A percentile compares a stretch with the other conserved stretches of the same genome.
These are phyloP conservation scores for Eupithecia dodoneata DNA, from an alignment of 2,888 invertebrate species.

Conservation along the genomic window DNA sequence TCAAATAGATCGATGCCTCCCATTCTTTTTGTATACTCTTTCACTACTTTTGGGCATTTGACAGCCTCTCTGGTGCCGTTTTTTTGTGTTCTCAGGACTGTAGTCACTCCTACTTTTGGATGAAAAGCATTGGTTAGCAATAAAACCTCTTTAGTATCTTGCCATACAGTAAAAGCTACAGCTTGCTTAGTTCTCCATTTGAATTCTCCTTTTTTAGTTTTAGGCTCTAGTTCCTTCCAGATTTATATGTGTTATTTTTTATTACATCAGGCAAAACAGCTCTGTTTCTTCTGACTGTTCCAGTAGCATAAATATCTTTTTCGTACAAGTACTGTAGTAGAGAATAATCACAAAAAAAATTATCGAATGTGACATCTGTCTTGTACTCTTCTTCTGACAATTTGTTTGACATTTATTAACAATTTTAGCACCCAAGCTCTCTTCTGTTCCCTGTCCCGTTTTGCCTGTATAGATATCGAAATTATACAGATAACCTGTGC, in stretches of 20 bases:
- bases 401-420: neutral
- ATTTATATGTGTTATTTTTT: constrained; percentile 37
- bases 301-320: constrained; percentile 38
- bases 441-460: too few species aligned
- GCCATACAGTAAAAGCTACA: constrained; percentile 48
- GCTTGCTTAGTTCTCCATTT: constrained; percentile 47
- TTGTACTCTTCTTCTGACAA: neutral
- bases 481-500: too few species aligned
- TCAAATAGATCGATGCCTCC: constrained; percentile 39
- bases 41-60: constrained; percentile 37
- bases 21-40: constrained; percentile 49
- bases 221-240: constrained; percentile 11
- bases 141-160: constrained; percentile 48
- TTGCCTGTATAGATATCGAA: too few species aligned
- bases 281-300: constrained; percentile 44
- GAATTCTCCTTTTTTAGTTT: constrained; percentile 46
- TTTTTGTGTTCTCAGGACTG: constrained; percentile 40
- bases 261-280: constrained; percentile 40
- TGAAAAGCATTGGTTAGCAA: constrained; percentile 49
- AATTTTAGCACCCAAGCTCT: neutral
- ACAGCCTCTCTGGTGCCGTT: constrained; percentile 39
- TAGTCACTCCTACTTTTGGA: constrained; percentile 43
- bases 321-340: constrained; percentile 39
- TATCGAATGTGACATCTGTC: constrained; percentile 40
- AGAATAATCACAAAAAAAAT: constrained; percentile 39